Evolutionary conservation across 2,113 vertebrate species (phyloP), one percentile per base, ranked within the genome.

Genomic region (Ptilonorhynchus violaceus): DNA sequence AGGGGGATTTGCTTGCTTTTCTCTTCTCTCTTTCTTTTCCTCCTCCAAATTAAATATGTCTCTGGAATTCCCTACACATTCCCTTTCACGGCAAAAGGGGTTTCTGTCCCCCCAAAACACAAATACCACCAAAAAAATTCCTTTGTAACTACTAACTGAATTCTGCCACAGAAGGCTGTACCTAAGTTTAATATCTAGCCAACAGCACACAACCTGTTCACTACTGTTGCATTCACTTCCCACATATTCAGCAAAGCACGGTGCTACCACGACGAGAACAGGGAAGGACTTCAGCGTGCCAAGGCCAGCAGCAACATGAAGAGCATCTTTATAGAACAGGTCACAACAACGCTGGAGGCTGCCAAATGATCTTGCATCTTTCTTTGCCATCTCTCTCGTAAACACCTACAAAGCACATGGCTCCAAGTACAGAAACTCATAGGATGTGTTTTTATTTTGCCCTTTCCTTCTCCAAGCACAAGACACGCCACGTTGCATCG

Each of bases 1-100:
- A 89, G 39, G 68, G 74, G 67, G 76, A 94, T 85, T 89, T 74
- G 78, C 75, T 67, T 96, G 72, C 13, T 88, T 82, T 85, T 88
- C n/a, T 85, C 37, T 27, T 46, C 15, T 28, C 4, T 42, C 1
- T n/a, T 9, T 52, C 46, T 91, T 55, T 44, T 19, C 15, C 47
- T 50, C 35, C 60, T 76, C 23, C 12, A 46, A 82, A 85, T 67
- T 81, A 84, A 95, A 59, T 67, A 91, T 24, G n/a, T 42, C 44
- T 88, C 69, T 85, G 67, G 91, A 92, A 92, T 91, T 49, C 85
- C 92, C 50, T 52, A 18, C 44, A 76, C 18, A 47, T 46, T 83
- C 62, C 62, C 7, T 55, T 76, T 53, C 55, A 83, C 18, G 70
- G 56, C 23, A 77, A 80, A 92, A 50, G 23, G 27, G 69, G 27